Evolutionary conservation across 1,140 invertebrate genomes (phyloP).

Genomic region (Ganaspis sp.): DNA sequence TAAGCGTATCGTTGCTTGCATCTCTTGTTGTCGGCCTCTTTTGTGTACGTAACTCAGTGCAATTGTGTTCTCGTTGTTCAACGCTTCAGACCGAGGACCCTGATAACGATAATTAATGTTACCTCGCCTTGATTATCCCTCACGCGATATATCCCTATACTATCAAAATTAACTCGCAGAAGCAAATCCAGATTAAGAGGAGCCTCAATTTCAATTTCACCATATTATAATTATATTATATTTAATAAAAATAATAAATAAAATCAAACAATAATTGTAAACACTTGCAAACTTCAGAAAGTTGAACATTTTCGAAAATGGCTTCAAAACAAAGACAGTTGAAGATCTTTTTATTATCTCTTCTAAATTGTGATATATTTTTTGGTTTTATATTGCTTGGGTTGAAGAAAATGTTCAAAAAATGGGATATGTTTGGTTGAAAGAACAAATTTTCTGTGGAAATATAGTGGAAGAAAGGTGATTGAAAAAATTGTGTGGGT

Average conservation of each 20-base stretch:
- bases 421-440: neutral
- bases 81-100: constrained; percentile 63
- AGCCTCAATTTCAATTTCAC: constrained; percentile 33
- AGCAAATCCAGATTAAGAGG: constrained; percentile 12
- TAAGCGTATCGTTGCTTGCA: constrained; percentile 50
- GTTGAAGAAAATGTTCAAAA: too few relatives aligned
- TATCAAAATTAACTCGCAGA: constrained; percentile 29
- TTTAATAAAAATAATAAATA: too few relatives aligned
- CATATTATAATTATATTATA: too few relatives aligned
- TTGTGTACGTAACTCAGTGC: constrained; percentile 52
- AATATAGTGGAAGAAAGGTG: neutral
- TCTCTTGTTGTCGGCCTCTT: constrained; percentile 54
- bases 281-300: too few relatives aligned
- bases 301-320: too few relatives aligned
- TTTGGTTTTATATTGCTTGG: too few relatives aligned
- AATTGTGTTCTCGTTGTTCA: constrained; percentile 58
- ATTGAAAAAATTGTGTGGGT: neutral
- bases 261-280: too few relatives aligned
- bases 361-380: too few relatives aligned
- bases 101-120: constrained; percentile 73
- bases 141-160: constrained; percentile 58
- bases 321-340: too few relatives aligned
- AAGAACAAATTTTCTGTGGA: neutral
- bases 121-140: constrained; percentile 63
- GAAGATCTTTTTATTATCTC: too few relatives aligned